Evolutionary conservation across 30 jellyfish, hydroid and myxozoan genomes (phyloP).

Genomic region (Aurelia sp.): DNA sequence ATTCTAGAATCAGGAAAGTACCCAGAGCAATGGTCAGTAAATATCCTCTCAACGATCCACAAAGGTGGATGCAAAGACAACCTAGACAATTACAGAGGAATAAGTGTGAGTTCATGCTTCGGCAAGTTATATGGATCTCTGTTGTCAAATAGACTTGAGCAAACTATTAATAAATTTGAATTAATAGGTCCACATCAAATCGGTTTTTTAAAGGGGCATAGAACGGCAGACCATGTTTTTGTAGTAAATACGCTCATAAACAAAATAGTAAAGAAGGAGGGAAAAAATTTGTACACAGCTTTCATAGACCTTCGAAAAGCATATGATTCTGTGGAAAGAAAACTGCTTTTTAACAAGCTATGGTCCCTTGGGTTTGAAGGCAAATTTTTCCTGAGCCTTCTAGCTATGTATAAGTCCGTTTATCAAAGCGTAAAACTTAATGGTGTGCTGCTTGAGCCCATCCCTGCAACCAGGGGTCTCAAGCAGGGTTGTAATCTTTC

Average conservation of each 20-base stretch:
- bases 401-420: neutral
- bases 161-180: neutral
- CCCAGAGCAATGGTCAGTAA: slow-evolving; percentile 23
- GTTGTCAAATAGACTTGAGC: neutral
- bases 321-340: no score
- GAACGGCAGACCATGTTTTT: no score
- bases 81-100: slow-evolving; percentile 26
- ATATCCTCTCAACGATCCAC: neutral
- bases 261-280: no score
- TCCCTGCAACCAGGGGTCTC: slow-evolving; percentile 3
- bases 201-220: neutral
- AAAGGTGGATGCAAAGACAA: slow-evolving; percentile 8
- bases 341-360: no score
- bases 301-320: no score
- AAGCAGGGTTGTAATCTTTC: slow-evolving; percentile 24
- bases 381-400: neutral
- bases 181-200: neutral
- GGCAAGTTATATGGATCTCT: neutral
- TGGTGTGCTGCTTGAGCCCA: no score
- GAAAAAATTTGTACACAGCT: no score
- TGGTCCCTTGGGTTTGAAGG: no score
- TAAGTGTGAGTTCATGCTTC: slow-evolving; percentile 11
- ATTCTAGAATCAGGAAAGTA: neutral
- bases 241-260: no score
- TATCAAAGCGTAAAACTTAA: neutral